A percentile compares a stretch with the other conserved stretches of the same genome.
These are phyloP conservation scores for Gila robusta DNA, from an alignment of 2,797 vertebrate genomes.

Conservation along the genomic window DNA sequence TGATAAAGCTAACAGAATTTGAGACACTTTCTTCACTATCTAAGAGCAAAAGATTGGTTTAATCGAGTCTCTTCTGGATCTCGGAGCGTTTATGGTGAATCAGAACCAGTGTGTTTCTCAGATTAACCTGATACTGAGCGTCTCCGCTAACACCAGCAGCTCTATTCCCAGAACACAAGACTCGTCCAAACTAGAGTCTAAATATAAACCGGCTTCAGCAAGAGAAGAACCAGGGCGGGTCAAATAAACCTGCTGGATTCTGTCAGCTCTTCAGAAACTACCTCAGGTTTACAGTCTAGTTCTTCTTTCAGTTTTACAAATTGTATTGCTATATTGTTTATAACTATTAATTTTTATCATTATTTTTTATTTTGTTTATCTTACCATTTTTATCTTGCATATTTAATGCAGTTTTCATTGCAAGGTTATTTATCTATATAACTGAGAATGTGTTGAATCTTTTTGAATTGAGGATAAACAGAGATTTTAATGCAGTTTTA, in stretches of 20 bases:
- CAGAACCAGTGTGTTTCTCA: background rate
- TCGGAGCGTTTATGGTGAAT: background rate
- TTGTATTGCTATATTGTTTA: background rate
- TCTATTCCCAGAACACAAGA: conserved; percentile 4
- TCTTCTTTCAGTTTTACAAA: background rate
- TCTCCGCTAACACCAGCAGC: background rate
- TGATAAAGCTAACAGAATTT: too few species aligned
- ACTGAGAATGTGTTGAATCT: background rate
- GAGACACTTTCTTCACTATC: background rate
- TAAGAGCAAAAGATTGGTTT: background rate
- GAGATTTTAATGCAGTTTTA: background rate
- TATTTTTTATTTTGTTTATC: too few species aligned
- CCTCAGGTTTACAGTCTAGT: background rate
- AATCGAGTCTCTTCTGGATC: background rate
- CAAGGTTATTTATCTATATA: background rate
- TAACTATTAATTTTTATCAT: too few species aligned
- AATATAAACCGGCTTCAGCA: background rate
- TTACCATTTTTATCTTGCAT: too few species aligned
- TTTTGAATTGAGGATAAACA: background rate
- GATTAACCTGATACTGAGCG: background rate
- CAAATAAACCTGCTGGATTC: background rate
- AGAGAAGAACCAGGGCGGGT: background rate
- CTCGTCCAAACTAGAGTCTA: background rate
- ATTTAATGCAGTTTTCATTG: too few species aligned
- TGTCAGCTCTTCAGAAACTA: background rate